Base-by-base conservation (phyloP, 2,113 vertebrate species). In the Fukomys damarensis region DNA sequence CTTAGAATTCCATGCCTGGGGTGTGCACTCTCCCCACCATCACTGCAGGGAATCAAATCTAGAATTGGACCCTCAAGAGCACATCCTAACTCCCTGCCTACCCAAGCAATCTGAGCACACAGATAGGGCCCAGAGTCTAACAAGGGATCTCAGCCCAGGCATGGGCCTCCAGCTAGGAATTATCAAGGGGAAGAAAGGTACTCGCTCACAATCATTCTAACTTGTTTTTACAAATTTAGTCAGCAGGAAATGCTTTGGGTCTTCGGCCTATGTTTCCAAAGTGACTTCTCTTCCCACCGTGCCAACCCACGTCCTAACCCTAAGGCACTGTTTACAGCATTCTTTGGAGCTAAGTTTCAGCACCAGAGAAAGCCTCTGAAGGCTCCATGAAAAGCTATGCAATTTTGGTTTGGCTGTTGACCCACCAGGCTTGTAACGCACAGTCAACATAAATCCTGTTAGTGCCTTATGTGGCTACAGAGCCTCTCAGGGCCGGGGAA, bases 21-120 rank as follows among this genome's bases (percentile, higher is more conserved):
- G 26, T 65, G 41, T n/a, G 17, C 13, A 32, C 12, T 10, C 24
- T 12, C 3, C 24, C 2, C 16, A n/a, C 32, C 8, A 7, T 0
- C 10, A 52, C 19, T 38, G n/a, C 28, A 7, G 3, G 17, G 26
- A 11, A 46, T 14, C 38, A 22, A 22, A 38, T 26, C 19, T 30
- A 3, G 6, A 76, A 74, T 59, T 28, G 0, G 1, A 92, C 43
- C 41, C 32, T 82, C 58, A 56, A 19, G 3, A 76, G 70, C 43
- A 58, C 0, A 2, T 41, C 61, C 24, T 52, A 8, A 9, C 28
- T 63, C 28, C 38, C 49, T 32, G 3, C 46, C 38, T 61, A 74
- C 43, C 38, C 26, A 32, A 13, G 24, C 30, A 46, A 13, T 4
- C 22, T 28, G 11, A 58, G n/a, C 2, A 61, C 35, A 2, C 12